phyloP scores from a whole-genome alignment of 1,140 invertebrate genomes.

The Notospermus geniculatus region DNA sequence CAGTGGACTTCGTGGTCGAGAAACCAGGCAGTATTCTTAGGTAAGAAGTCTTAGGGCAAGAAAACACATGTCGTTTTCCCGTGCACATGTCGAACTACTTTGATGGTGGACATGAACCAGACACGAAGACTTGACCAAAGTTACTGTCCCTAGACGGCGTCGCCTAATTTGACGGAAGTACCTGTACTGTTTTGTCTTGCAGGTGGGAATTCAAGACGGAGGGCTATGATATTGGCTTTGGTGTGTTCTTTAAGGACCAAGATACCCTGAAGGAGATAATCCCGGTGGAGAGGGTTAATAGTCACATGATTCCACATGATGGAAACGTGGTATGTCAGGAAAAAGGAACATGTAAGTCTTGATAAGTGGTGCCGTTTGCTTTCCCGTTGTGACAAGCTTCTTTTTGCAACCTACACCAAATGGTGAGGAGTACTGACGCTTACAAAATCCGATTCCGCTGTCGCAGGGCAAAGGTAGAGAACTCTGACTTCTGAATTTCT shows the following conservation, averaged over 20 bases:
- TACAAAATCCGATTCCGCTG: too few species aligned
- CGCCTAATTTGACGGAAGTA: too few species aligned
- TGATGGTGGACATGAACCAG: too few species aligned
- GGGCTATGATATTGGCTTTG: constrained; percentile 85
- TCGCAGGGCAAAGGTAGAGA: too few species aligned
- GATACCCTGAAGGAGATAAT: constrained; percentile 64
- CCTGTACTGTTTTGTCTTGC: constrained; percentile 36
- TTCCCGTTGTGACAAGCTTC: background rate
- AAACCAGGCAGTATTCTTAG: constrained; percentile 40
- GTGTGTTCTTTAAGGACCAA: constrained; percentile 68
- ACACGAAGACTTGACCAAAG: too few species aligned
- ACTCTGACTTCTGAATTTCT: too few species aligned
- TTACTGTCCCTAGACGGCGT: too few species aligned
- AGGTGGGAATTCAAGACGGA: constrained; percentile 89
- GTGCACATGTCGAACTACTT: too few species aligned
- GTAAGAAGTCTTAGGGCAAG: too few species aligned
- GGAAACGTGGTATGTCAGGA: constrained; percentile 73
- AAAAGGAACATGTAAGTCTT: constrained; percentile 77
- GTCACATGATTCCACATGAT: constrained; percentile 74
- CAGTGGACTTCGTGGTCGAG: constrained; percentile 32
- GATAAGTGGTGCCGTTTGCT: too few species aligned
- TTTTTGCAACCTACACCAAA: constrained; percentile 2
- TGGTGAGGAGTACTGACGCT: background rate
- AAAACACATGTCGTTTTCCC: too few species aligned
- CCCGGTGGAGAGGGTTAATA: constrained; percentile 68